Percentiles rank a stretch among this genome's conserved stretches.
Conservation (phyloP, 2,888 invertebrate genomes). For the Anarsia innoxiella region DNA sequence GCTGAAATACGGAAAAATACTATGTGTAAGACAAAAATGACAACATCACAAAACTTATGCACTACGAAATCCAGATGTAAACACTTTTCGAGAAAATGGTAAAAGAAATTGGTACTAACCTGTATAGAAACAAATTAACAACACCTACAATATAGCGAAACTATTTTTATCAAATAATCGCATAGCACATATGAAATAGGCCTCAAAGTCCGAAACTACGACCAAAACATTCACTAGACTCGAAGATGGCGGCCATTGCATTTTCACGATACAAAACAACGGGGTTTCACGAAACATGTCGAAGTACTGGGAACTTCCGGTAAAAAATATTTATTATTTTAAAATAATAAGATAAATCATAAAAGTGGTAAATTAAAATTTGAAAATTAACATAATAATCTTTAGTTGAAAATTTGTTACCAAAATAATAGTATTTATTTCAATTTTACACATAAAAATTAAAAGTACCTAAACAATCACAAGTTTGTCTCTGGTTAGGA, state of each 20-base stretch:
- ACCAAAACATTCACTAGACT: slow-evolving; percentile 87
- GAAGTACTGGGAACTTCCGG: slow-evolving; percentile 54
- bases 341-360: too few relatives aligned
- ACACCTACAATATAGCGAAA: slow-evolving; percentile 58
- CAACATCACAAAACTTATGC: slow-evolving; percentile 76
- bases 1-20: slow-evolving; percentile 26
- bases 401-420: too few relatives aligned
- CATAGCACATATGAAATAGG: slow-evolving; percentile 62
- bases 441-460: background rate
- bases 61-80: slow-evolving; percentile 83
- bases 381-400: too few relatives aligned
- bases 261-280: slow-evolving; percentile 86
- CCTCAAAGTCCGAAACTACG: slow-evolving; percentile 70
- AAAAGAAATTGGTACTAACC: slow-evolving; percentile 54
- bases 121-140: slow-evolving; percentile 43
- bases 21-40: slow-evolving; percentile 51
- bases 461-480: too few relatives aligned
- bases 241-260: slow-evolving; percentile 91
- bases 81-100: slow-evolving; percentile 76
- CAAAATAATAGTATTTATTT: background rate
- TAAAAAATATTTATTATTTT: slow-evolving; percentile 27
- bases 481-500: too few relatives aligned
- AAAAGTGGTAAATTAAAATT: too few relatives aligned
- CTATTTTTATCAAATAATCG: slow-evolving; percentile 59
- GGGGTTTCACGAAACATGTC: slow-evolving; percentile 71